Base-by-base conservation (phyloP, 2,888 invertebrate genomes). In the Patella depressa region DNA sequence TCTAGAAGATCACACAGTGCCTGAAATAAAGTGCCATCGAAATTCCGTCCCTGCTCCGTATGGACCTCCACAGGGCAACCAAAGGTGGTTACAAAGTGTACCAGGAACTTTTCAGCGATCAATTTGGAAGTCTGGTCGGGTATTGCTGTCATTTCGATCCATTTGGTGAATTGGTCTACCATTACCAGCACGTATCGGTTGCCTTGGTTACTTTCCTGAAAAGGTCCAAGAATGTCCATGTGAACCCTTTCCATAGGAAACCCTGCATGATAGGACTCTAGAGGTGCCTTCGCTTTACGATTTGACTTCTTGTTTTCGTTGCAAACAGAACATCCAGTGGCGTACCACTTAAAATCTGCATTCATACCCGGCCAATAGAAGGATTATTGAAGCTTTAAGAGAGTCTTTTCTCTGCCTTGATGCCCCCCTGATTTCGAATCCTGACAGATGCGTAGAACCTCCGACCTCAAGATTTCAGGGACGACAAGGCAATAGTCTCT, bases 1-100 rank as follows among this genome's bases (percentile, higher is more conserved):
- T 81, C 75, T 11, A 81, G 59, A 7, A 81, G 54, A 12, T 80
- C 70, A 73, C 79, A 80, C 4, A 82, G 55, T 17, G 70, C n/a
- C 70, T 75, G 59, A 24, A 78, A 59, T 11, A 81, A n/a, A 19
- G 65, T 78, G 0, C 76, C 71, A 19, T 79, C 76, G 70, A 78
- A 77, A 19, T 82, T 76, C 29, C 69, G 73, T 5, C 79, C 79
- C 17, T 75, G 75, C 29, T 81, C 81, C 2, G 83, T 79, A 4
- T 80, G 73, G 15, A 84, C 71, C 29, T 78, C 57, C 19, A 79
- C 59, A 9, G 82, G 82, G 24, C 80, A 78, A 1, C 82, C 82
- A 74, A 81, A 83, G n/a, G 69, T 71, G 17, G 59, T 45, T 24
- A 82, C 53, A 17, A 79, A 74, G 1, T 69, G 45, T 2, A 55